Evolutionary conservation across 2,797 vertebrate species (phyloP), one percentile per base, ranked within the genome.

Genomic region (Poecile montanus): DNA sequence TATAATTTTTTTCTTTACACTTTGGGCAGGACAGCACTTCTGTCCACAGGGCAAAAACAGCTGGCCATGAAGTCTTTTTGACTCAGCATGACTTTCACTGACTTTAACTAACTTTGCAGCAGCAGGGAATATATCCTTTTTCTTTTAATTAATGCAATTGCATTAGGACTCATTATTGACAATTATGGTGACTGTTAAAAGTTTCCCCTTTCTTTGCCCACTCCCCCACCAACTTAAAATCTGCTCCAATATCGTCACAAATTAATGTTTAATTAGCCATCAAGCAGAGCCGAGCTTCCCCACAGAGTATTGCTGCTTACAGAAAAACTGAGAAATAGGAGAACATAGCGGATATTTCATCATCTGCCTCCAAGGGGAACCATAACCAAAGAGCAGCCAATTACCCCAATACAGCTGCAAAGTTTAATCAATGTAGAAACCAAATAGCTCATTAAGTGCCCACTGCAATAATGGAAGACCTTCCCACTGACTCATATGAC

Each of bases 181-280:
- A 94, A 96, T 96, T 94, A 96, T 36, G 44, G 89, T 83, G 71
- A 92, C 74, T 85, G 80, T 58, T 84, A 86, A 68, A 93, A 93
- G 88, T 94, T 96, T 96, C 82, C 68, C 51, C 50, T 89, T 93
- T 79, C 80, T 92, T 85, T 91, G 84, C 47, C 54, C 53, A 74
- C 79, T 89, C 32, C n/a, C 54, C 82, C 30, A 5, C 58, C 89
- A 91, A 93, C 94, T 92, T 81, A 81, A 94, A 95, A 94, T 94
- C 91, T 96, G 84, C 76, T 93, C 82, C 89, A 89, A 61, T 88
- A 94, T 75, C 4, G 0, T 85, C 91, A 88, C 61, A 91, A 95
- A 96, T 94, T 96, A 92, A 91, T 60, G 89, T 93, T 95, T 96
- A 96, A 97, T 97, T 96, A 97, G 92, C 81, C 86, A 95, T 96